Evolutionary conservation across 2,888 invertebrate species (phyloP), one percentile per base, ranked within the genome.

Genomic region (Papilio gigon): DNA sequence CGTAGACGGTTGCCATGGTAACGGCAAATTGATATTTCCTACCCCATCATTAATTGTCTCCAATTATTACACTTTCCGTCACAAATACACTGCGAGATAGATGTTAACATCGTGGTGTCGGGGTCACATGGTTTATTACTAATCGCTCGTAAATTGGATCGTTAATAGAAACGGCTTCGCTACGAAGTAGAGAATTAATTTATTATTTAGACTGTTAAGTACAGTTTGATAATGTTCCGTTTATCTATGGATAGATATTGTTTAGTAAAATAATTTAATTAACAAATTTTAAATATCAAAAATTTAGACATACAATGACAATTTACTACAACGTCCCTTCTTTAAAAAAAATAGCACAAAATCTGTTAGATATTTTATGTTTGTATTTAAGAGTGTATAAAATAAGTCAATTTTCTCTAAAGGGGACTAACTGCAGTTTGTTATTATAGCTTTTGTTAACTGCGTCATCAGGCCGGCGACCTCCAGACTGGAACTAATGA

Each of bases 51-150:
- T 68, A 68, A 68, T 68, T 68, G 64, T 25, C 47, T 50, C 59
- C 68, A 64, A 64, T 68, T 59, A 68, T 64, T 60, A 50, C 44
- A 59, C 68, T 60, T 64, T 68, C 68, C 68, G 63, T 59, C 68
- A 59, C 59, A 50, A 68, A 64, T 37, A 60, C 62, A 42, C 42
- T 2, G 17, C 22, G 25, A 67, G 60, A 58, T 58, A 30, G 42
- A 61, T 67, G 35, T 59, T 59, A 58, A 68, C 44, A 17, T 25
- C 63, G 53, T 47, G 25, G 44, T 44, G 35, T 35, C 63, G n/a
- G 62, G 63, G 63, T 63, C 67, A 27, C 33, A 30, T 62, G 53
- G 44, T 66, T 66, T 66, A 66, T 66, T 47, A 35, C 47, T 66
- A 60, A 50, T 25, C 22, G 62, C 11, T 27, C 42, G 53, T 22